Evolutionary conservation across 2,113 vertebrate species (phyloP), one percentile per base, ranked within the genome.

Genomic region (Calypte anna): DNA sequence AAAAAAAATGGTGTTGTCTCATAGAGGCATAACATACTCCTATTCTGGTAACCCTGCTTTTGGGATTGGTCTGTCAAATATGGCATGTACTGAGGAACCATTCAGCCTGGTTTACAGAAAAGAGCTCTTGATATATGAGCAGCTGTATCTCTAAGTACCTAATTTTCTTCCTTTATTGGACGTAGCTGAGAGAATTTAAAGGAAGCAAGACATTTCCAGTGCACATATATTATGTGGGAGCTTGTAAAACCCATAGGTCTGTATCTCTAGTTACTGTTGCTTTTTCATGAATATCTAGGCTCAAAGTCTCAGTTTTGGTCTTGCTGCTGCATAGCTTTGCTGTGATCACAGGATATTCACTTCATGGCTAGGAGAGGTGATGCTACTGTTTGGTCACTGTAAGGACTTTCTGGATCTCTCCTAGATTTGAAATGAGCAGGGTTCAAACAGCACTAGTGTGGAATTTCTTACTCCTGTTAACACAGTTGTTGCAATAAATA

Each of bases 171-270:
- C 9, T 63, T 63, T 75, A 38, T 25, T 69, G 59, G 30, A 38
- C 57, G 7, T 53, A 40, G 23, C 44, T 87, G 40, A 68, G 86
- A 68, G 48, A 85, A 54, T 33, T 76, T 24, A 43, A 61, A 79
- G 44, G 82, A 85, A 75, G 14, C 22, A 61, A 48, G 30, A 20
- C 14, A 3, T 43, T 79, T 85, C 7, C 31, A 31, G 53, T 57
- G 31, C 3, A 0, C 0, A 1, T 15, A 13, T 9, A 2, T 51
- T 24, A 19, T 12, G 23, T 12, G 23, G 53, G 33, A 43, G 53
- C 53, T 54, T 43, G 31, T 79, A 64, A 68, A 87, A 75, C 25
- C 5, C 13, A 59, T 46, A 62, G 22, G 10, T 75, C 58, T 67
- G 46, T 70, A 57, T 44, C 6, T 86, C 3, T 58, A 31, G 22